phyloP scores from a whole-genome alignment of 2,113 vertebrate genomes.

The Nannospalax galili region DNA sequence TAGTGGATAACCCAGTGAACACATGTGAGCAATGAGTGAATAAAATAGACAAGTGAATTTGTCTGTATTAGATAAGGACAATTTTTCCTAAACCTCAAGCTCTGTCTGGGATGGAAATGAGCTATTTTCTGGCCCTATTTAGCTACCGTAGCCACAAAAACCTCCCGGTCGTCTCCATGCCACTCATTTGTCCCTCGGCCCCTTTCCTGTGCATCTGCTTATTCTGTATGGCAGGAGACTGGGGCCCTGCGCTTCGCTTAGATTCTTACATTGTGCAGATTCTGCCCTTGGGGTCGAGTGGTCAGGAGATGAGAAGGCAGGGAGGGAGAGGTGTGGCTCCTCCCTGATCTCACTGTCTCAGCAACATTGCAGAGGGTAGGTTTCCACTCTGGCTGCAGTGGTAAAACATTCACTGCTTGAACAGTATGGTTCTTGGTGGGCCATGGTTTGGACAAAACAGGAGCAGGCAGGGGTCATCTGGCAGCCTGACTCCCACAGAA shows the following conservation, averaged over 20 bases:
- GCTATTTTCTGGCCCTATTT: neutral
- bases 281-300: too few relatives aligned
- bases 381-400: neutral
- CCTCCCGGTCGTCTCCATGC: accelerated
- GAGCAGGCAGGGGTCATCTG: neutral
- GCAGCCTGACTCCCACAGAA: neutral
- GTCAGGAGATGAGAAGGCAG: neutral
- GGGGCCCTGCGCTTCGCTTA: neutral
- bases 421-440: neutral
- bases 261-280: neutral
- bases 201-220: accelerated
- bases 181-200: neutral
- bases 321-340: neutral
- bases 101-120: neutral
- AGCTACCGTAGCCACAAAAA: neutral
- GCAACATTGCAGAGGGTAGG: neutral
- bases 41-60: too few relatives aligned
- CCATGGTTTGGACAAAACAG: neutral
- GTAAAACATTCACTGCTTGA: too few relatives aligned
- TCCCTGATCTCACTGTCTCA: neutral
- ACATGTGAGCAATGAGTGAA: neutral
- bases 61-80: neutral
- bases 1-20: neutral
- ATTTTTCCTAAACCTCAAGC: neutral
- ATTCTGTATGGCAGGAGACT: neutral